Percentiles rank a stretch among this genome's conserved stretches.
These are phyloP conservation scores for Orthonychiurus folsomi DNA, from an alignment of 2,888 invertebrate genomes.

Conservation along the genomic window DNA sequence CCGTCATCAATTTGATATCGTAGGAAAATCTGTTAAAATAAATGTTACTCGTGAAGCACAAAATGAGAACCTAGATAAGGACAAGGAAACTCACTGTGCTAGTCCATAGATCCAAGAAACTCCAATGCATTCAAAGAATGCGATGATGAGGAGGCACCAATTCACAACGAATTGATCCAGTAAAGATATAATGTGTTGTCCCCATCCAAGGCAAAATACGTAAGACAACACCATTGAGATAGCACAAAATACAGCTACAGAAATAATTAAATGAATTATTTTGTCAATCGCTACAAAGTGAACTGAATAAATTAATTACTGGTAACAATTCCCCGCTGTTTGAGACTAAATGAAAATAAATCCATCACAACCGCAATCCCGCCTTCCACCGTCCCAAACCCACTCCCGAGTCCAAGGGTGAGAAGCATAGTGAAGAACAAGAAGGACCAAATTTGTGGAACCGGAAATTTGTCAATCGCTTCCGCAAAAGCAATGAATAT, in stretches of 20 bases:
- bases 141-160: constrained; percentile 22
- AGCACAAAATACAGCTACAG: constrained; percentile 13
- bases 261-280: too few relatives aligned
- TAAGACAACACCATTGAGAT: constrained; percentile 6
- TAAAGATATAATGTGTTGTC: constrained; percentile 19
- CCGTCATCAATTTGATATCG: constrained; percentile 28
- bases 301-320: too few relatives aligned
- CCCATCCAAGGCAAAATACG: constrained; percentile 21
- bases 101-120: constrained; percentile 25
- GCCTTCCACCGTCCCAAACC: constrained; percentile 24
- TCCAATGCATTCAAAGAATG: constrained; percentile 17
- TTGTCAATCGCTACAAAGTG: too few relatives aligned
- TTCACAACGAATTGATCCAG: constrained; percentile 25
- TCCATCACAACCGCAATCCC: constrained; percentile 17
- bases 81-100: constrained; percentile 16
- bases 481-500: constrained; percentile 26
- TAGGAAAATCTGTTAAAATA: constrained; percentile 19
- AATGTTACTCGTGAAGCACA: neutral
- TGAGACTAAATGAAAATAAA: neutral
- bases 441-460: constrained; percentile 18
- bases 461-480: constrained; percentile 16
- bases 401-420: constrained; percentile 23
- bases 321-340: too few relatives aligned
- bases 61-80: neutral
- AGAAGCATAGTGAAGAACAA: constrained; percentile 25